These are phyloP conservation scores for Liasis olivaceus DNA, from an alignment of 2,797 vertebrate genomes.

Conservation along the genomic window DNA sequence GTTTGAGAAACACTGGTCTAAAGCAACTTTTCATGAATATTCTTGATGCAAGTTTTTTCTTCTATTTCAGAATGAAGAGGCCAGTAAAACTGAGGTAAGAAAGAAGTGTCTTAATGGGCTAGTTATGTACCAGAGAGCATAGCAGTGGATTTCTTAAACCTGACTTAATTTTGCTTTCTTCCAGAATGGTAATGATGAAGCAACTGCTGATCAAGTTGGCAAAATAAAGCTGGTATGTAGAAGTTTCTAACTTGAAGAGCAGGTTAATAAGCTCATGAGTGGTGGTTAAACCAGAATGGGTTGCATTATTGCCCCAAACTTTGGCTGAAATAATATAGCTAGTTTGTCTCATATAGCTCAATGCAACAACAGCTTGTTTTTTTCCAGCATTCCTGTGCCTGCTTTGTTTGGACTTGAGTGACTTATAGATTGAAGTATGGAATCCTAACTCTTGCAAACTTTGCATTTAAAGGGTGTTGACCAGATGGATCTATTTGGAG, in stretches of 20 bases:
- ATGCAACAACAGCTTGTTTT: not conserved
- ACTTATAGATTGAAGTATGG: not conserved
- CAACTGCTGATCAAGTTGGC: constrained; percentile 72
- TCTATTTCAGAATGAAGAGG: constrained; percentile 80
- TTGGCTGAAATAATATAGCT: not conserved
- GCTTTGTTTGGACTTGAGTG: not conserved
- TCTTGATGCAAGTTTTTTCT: constrained; percentile 30
- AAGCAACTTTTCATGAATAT: not conserved
- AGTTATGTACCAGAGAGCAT: not conserved
- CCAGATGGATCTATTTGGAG: constrained; percentile 93
- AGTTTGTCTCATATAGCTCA: not conserved
- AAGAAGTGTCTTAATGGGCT: not conserved
- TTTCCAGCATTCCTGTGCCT: not conserved
- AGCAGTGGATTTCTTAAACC: not conserved
- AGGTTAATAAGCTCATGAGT: not conserved
- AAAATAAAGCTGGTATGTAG: constrained; percentile 76
- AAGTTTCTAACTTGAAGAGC: constrained; percentile 11
- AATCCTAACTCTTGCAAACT: constrained; percentile 26
- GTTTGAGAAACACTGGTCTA: not conserved
- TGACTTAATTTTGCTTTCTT: constrained; percentile 31
- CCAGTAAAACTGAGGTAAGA: constrained; percentile 80
- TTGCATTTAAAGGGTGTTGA: constrained; percentile 83
- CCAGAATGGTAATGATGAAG: constrained; percentile 81
- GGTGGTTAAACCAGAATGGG: not conserved
- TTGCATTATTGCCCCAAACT: not conserved